Percentiles rank a stretch among this genome's conserved stretches.
Evolutionary conservation across 2,888 invertebrate genomes (phyloP).

Genomic region (Eilema sororculum): DNA sequence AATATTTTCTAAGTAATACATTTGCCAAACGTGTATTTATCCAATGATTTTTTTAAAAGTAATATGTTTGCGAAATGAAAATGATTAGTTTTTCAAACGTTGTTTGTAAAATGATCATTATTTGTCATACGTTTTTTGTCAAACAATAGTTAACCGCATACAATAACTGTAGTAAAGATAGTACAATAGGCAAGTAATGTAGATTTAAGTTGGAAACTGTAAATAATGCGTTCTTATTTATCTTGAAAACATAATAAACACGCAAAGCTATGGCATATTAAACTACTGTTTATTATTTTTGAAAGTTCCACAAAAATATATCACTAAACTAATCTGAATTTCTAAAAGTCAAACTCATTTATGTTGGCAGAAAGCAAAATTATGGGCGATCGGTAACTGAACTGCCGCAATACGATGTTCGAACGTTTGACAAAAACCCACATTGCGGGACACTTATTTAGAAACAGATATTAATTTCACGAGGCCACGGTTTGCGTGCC

Average conservation of each 20-base stretch:
- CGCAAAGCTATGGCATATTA: conserved; percentile 8
- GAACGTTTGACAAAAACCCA: conserved; percentile 65
- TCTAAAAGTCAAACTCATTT: conserved; percentile 34
- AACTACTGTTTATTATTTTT: conserved; percentile 9
- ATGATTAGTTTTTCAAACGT: no score
- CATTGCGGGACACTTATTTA: conserved; percentile 77
- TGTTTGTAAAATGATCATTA: no score
- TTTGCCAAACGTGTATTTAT: no score
- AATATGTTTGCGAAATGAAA: no score
- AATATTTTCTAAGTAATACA: no score
- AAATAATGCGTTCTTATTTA: background rate
- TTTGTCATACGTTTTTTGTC: no score
- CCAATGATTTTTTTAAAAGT: no score
- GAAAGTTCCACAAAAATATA: conserved; percentile 25
- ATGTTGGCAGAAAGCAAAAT: conserved; percentile 36
- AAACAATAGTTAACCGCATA: no score
- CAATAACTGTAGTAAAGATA: no score
- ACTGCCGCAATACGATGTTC: conserved; percentile 43
- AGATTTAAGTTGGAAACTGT: background rate
- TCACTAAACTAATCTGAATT: conserved; percentile 34
- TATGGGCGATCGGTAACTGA: conserved; percentile 38
- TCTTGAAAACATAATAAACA: conserved; percentile 6
- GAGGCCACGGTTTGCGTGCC: conserved; percentile 76
- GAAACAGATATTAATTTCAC: conserved; percentile 82
- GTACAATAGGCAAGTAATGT: background rate